phyloP scores from a whole-genome alignment of 2,888 invertebrate species.

The Clivina fossor region DNA sequence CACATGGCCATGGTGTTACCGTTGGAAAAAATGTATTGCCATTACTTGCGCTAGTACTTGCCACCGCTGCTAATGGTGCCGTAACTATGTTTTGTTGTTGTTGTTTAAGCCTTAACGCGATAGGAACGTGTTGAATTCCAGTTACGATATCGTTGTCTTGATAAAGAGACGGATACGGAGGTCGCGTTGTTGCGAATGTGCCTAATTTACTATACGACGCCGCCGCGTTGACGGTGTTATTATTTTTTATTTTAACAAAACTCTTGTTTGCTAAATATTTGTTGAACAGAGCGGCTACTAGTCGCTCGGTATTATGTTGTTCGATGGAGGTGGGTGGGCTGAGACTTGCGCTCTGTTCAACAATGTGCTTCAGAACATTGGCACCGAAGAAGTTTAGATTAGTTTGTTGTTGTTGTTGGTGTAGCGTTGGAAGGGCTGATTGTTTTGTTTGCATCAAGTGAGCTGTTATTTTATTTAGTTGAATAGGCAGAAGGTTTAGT shows the following conservation, averaged over 20 bases:
- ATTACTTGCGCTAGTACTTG: not conserved
- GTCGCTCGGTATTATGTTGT: slow-evolving; percentile 27
- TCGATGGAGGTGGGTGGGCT: slow-evolving; percentile 9
- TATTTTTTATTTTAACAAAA: slow-evolving; percentile 33
- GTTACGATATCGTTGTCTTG: not conserved
- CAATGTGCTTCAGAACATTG: slow-evolving; percentile 28
- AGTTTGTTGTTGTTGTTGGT: slow-evolving; percentile 31
- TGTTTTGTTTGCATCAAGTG: slow-evolving; percentile 34
- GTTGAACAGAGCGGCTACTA: slow-evolving; percentile 35
- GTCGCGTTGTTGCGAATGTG: not conserved
- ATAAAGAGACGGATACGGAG: no score
- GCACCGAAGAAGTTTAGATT: slow-evolving; percentile 34
- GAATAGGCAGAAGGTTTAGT: slow-evolving; percentile 31
- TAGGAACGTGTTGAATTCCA: not conserved
- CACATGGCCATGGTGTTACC: slow-evolving; percentile 7
- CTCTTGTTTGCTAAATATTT: slow-evolving; percentile 36
- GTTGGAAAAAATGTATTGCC: no score
- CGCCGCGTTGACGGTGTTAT: no score
- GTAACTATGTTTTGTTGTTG: no score
- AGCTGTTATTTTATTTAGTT: slow-evolving; percentile 36
- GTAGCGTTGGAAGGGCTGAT: slow-evolving; percentile 14
- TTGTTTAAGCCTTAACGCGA: slow-evolving; percentile 6
- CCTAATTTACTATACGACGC: not conserved
- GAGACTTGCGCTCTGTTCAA: slow-evolving; percentile 21
- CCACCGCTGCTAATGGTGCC: slow-evolving; percentile 17